Evolutionary conservation across 2,797 vertebrate genomes (phyloP), one percentile per base, ranked within the genome.

Genomic region (Pseudochirops cupreus): DNA sequence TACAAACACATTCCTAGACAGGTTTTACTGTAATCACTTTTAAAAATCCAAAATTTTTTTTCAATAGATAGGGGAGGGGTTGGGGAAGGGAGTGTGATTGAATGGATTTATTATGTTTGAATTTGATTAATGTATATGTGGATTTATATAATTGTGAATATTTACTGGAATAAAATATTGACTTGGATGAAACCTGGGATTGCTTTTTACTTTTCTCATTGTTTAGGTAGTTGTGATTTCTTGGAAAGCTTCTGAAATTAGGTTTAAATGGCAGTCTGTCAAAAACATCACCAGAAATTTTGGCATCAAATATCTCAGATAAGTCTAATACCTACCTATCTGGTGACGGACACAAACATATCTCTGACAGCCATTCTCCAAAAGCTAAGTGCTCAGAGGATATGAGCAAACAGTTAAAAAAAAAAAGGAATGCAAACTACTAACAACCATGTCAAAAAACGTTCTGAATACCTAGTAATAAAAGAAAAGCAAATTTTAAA

Each of bases 131-230:
- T 95, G 52, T 96, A 91, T 96, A 87, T 16, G 16, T 95, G 91
- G 24, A 31, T 95, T 94, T 93, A 53, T 67, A 94, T 46, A 91
- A 46, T 26, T 62, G 50, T 95, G 91, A 95, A 92, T 94, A 0
- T 46, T 56, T 56, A 52, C 90, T 93, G 94, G 50, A 96, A 91
- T 96, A 93, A 94, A 95, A 94, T 93, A 56, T 33, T 91, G 50
- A 57, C 91, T 55, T 33, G 87, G 90, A 96, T 97, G 94, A 94
- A 95, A 33, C 89, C 56, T 94, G 94, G 87, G 13, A 91, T 92
- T 94, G 92, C 95, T 1, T 31, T 94, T 92, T 96, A 53, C 89
- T 54, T 93, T 53, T 96, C 92, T 93, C 74, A n/a, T 91, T 31
- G 39, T 46, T 62, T 90, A 58, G 90, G 89, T 96, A 28, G 33